Base-by-base conservation (phyloP, 2,797 vertebrate genomes). In the Tapera naevia region DNA sequence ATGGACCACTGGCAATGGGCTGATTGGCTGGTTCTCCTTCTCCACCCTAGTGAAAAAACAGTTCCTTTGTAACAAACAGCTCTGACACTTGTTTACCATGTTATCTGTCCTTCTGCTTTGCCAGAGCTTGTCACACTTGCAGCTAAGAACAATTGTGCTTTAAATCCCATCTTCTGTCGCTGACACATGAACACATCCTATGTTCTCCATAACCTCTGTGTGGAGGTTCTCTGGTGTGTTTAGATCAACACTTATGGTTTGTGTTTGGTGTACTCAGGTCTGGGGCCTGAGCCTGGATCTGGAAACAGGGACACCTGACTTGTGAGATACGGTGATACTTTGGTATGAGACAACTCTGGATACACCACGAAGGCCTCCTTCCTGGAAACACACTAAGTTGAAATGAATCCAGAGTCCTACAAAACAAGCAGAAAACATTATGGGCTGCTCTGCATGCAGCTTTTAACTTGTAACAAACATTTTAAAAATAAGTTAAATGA, bases 141-240 rank as follows among this genome's bases (percentile, higher is more conserved):
- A 64, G n/a, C 50, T 83, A 78, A 69, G 56, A 27, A 50, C 6
- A 13, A 33, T 30, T 24, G 24, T 8, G 17, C 13, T 78, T n/a
- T 51, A 79, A 35, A 79, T 64, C 13, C 57, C 61, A 78, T 13
- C 33, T 35, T n/a, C 48, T 35, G 22, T 13, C 62, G 60, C 87
- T 73, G 76, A 41, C 19, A 30, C 7, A 11, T 0, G 2, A 33
- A 24, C 41, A 51, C 0, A 2, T 64, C 8, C 37, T 46, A 22
- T 41, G 33, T 21, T 69, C 43, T 78, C 25, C 33, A 9, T 35
- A 18, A 45, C 14, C 41, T 41, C 25, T 8, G 9, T 33, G 33
- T 32, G 45, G 82, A 78, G 56, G 45, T 45, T 17, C 30, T 64
- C 45, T 35, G 46, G 23, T 30, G 17, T 15, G 28, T 51, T 73